Percentiles rank a stretch among this genome's conserved stretches.
phyloP scores from a whole-genome alignment of 2,113 vertebrate genomes.

The Gobiocypris rarus region DNA sequence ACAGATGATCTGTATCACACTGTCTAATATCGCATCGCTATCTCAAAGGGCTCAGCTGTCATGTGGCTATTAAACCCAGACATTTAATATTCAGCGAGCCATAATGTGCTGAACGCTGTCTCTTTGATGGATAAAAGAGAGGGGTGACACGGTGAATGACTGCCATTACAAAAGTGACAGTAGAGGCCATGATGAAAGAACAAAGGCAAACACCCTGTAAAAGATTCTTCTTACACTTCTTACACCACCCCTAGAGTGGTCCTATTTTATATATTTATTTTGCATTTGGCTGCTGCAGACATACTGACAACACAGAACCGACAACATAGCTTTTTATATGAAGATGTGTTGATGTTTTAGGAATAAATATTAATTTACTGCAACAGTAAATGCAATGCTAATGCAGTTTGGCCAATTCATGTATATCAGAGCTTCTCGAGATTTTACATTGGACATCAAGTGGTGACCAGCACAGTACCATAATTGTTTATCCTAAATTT shows the following conservation, averaged over 20 bases:
- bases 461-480: not conserved
- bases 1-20: constrained; percentile 13
- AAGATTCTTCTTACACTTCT: constrained; percentile 6
- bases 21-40: not conserved
- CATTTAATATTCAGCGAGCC: constrained; percentile 11
- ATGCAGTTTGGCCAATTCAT: not conserved
- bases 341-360: no score
- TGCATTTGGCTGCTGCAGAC: not conserved
- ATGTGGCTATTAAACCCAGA: constrained; percentile 33
- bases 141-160: not conserved
- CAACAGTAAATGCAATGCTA: not conserved
- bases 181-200: constrained; percentile 31
- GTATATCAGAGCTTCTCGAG: not conserved
- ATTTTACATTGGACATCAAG: not conserved
- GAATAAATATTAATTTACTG: no score
- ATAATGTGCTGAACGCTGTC: constrained; percentile 19
- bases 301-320: not conserved
- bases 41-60: constrained; percentile 28
- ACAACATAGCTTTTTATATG: no score
- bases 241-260: not conserved
- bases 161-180: constrained; percentile 30
- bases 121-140: constrained; percentile 22
- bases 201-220: constrained; percentile 3
- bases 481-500: no score
- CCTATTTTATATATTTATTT: not conserved